Percentiles rank a stretch among this genome's conserved stretches.
These are phyloP conservation scores for Tenthredo mesomela DNA, from an alignment of 2,888 invertebrate genomes.

Conservation along the genomic window DNA sequence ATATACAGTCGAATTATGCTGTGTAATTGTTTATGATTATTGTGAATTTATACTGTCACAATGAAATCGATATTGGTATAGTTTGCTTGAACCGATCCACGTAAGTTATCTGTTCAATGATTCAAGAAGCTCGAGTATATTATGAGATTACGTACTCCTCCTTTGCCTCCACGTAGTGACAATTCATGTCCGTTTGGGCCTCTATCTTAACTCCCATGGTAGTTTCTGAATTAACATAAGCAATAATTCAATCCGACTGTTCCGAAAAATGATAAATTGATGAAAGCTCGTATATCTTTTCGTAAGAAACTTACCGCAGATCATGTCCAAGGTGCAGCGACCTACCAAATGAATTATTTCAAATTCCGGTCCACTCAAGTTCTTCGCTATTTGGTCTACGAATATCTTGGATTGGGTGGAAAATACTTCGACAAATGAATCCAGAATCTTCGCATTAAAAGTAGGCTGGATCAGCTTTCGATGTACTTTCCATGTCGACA, in stretches of 20 bases:
- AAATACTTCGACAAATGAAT: constrained; percentile 82
- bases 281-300: no score
- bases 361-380: constrained; percentile 75
- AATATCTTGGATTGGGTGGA: constrained; percentile 80
- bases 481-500: constrained; percentile 81
- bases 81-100: no score
- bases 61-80: no score
- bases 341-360: constrained; percentile 81
- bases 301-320: constrained; percentile 79
- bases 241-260: not conserved
- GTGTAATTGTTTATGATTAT: not conserved
- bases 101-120: not conserved
- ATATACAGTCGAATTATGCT: not conserved
- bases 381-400: constrained; percentile 75
- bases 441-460: constrained; percentile 83
- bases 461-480: constrained; percentile 82
- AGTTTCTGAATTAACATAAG: constrained; percentile 80
- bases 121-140: not conserved
- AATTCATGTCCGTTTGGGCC: constrained; percentile 80
- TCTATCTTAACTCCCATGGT: constrained; percentile 86
- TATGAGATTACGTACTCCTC: not conserved
- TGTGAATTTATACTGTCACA: not conserved
- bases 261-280: not conserved
- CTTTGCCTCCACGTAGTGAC: constrained; percentile 77
- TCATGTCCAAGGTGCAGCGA: constrained; percentile 82